Conservation (phyloP, 2,113 vertebrate species). For the Barbus barbus region DNA sequence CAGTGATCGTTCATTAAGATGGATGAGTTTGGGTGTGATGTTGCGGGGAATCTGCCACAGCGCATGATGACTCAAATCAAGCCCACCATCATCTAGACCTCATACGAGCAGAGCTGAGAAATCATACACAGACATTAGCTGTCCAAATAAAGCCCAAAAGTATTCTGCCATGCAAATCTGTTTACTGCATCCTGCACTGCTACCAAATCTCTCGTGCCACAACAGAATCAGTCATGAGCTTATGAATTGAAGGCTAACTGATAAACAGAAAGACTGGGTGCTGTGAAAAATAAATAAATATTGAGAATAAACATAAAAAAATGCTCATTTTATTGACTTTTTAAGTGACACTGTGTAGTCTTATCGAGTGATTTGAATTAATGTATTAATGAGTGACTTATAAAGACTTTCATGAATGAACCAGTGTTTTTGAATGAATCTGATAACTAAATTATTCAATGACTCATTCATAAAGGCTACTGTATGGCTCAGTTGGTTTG, state of each 20-base stretch:
- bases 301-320: neutral
- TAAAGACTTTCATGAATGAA: neutral
- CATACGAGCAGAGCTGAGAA: neutral
- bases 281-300: neutral
- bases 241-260: neutral
- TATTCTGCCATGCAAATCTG: neutral
- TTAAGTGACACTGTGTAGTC: too few relatives aligned
- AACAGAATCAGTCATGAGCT: neutral
- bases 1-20: constrained; percentile 42
- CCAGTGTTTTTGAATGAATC: neutral
- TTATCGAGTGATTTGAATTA: too few relatives aligned
- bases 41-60: neutral
- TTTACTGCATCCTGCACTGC: neutral
- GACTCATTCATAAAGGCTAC: neutral
- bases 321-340: too few relatives aligned
- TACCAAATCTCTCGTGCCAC: neutral
- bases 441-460: neutral
- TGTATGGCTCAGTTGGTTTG: neutral
- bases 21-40: constrained; percentile 30
- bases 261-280: neutral
- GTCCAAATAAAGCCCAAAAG: constrained; percentile 11
- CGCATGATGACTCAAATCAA: neutral
- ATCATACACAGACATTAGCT: neutral
- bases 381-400: too few relatives aligned
- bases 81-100: constrained; percentile 18